These are phyloP conservation scores for Bedellia somnulentella DNA, from an alignment of 2,888 invertebrate species.

Conservation along the genomic window DNA sequence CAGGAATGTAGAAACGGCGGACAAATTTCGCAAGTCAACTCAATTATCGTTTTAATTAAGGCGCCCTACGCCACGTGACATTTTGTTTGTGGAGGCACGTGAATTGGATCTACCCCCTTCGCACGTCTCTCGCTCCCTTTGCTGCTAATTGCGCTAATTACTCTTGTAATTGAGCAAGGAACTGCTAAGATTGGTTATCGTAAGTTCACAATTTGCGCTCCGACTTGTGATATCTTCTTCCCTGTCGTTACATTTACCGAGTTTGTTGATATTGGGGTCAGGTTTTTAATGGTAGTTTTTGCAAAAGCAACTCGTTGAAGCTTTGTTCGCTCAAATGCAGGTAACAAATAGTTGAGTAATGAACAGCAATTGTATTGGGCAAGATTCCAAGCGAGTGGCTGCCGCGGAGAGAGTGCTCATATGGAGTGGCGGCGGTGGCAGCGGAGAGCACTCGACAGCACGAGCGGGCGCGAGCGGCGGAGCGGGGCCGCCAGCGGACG, in stretches of 20 bases:
- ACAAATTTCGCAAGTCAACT: conserved; percentile 61
- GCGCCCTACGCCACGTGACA: conserved; percentile 56
- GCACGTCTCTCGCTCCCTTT: conserved; percentile 20
- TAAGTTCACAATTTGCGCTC: too few species aligned
- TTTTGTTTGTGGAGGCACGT: conserved; percentile 62
- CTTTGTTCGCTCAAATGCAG: conserved; percentile 9
- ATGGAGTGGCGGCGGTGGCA: conserved; percentile 22
- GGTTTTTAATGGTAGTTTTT: too few species aligned
- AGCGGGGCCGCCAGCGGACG: conserved; percentile 8
- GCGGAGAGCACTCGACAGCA: conserved; percentile 17
- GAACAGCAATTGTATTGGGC: conserved; percentile 35
- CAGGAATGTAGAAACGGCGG: conserved; percentile 57
- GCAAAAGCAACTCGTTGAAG: too few species aligned
- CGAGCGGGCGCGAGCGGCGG: conserved; percentile 7
- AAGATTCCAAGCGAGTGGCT: conserved; percentile 33
- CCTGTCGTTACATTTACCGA: too few species aligned
- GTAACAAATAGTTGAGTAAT: conserved; percentile 28
- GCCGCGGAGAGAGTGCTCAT: conserved; percentile 23
- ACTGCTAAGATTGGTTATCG: conserved; percentile 56
- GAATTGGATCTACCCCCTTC: conserved; percentile 39
- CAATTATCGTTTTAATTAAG: conserved; percentile 63
- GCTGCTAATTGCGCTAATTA: conserved; percentile 63
- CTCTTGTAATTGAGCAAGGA: conserved; percentile 57
- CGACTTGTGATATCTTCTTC: too few species aligned
- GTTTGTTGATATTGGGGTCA: too few species aligned